Base-by-base conservation (phyloP, 2,113 vertebrate genomes). In the Ptychochromis oligacanthus region DNA sequence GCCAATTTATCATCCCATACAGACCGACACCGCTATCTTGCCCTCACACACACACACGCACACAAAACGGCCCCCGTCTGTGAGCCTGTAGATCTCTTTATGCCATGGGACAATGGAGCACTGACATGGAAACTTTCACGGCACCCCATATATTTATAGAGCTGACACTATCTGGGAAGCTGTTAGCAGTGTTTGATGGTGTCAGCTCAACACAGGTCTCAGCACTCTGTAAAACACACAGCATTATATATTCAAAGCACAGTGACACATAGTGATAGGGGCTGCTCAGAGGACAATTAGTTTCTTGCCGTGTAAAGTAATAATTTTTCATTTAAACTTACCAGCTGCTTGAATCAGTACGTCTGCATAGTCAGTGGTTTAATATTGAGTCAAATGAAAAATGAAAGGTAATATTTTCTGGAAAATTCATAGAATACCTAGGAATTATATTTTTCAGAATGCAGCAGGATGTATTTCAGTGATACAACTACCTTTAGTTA, bases 91-190 rank as follows among this genome's bases (percentile, higher is more conserved):
- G 18, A 84, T 79, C 81, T 24, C 61, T 12, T 90, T 62, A 76
- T 4, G 4, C 20, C 2, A 7, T 38, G 77, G 64, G 22, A 92
- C 86, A 92, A 91, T 87, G 61, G 56, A 77, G 31, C 34, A 22
- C 80, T 90, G 87, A 91, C 91, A 93, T 93, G 89, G 93, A 94
- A 94, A 93, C 92, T 94, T 94, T 82, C 65, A 88, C 82, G 89
- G 84, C 79, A 72, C 87, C 82, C 46, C 40, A 79, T 88, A 79
- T 95, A 94, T 95, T 94, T 93, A 93, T 95, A 95, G 91, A 79
- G 89, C 88, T 89, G 91, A 87, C 89, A 84, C 78, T 95, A 94
- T 95, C 94, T 88, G 58, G 76, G 77, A 83, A 86, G 84, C 79
- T 82, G 84, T 64, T 87, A 75, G 78, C 62, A 82, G 87, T 36